Evolutionary conservation across 2,797 vertebrate species (phyloP).

Genomic region (Sebastes vulpes): DNA sequence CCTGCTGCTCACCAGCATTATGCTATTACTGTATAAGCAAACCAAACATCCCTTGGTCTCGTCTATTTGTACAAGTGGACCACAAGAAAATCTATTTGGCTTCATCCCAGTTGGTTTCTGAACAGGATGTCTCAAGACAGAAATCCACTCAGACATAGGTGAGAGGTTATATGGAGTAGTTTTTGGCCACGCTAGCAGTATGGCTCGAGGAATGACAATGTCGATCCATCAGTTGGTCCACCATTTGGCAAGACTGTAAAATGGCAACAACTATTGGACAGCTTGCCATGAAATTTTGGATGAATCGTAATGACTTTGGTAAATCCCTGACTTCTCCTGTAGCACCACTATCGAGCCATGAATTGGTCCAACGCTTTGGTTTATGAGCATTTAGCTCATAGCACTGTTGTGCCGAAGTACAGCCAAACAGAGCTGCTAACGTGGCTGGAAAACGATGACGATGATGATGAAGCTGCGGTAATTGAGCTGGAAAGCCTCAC

Average conservation of each 20-base stretch:
- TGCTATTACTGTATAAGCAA: not conserved
- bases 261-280: not conserved
- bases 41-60: not conserved
- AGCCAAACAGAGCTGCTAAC: too few species aligned
- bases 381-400: not conserved
- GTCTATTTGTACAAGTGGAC: not conserved
- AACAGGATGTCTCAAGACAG: not conserved
- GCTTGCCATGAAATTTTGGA: not conserved
- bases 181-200: too few species aligned
- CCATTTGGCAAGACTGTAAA: rapidly evolving
- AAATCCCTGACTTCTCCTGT: not conserved
- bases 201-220: too few species aligned
- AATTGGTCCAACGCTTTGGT: not conserved
- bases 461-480: too few species aligned
- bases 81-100: not conserved
- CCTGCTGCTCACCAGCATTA: not conserved
- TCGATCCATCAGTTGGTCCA: too few species aligned
- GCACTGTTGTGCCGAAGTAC: not conserved
- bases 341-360: not conserved
- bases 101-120: not conserved
- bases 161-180: too few species aligned
- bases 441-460: too few species aligned
- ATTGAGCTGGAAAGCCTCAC: too few species aligned
- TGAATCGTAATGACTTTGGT: not conserved
- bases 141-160: not conserved